These are phyloP conservation scores for Prunella himalayana DNA, from an alignment of 2,113 vertebrate genomes.

Conservation along the genomic window DNA sequence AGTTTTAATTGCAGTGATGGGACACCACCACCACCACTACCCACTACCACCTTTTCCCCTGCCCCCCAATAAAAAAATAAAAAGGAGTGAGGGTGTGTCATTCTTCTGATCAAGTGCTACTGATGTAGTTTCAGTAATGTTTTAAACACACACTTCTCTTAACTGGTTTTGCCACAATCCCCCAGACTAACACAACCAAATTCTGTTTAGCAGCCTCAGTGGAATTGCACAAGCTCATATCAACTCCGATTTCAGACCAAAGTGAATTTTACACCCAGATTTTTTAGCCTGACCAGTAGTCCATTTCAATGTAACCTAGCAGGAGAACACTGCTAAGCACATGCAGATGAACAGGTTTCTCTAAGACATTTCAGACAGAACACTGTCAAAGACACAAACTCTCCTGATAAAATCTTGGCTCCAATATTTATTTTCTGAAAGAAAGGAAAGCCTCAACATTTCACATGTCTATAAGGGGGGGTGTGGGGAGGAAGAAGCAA, in stretches of 20 bases:
- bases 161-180: neutral
- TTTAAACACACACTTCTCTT: neutral
- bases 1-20: neutral
- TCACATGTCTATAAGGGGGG: neutral
- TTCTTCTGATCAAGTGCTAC: neutral
- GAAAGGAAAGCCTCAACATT: neutral
- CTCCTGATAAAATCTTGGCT: neutral
- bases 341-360: neutral
- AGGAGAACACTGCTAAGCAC: neutral
- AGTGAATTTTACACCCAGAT: neutral
- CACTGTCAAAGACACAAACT: neutral
- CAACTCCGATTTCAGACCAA: neutral
- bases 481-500: neutral
- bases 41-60: neutral
- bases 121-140: neutral
- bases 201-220: neutral
- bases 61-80: neutral
- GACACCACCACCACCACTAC: neutral
- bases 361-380: neutral
- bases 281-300: neutral
- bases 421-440: neutral
- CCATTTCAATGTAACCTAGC: neutral
- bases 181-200: neutral
- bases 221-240: neutral
- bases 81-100: neutral